Percentiles rank a stretch among this genome's conserved stretches.
phyloP scores from a whole-genome alignment of 2,113 vertebrate species.

The Hymenochirus boettgeri region DNA sequence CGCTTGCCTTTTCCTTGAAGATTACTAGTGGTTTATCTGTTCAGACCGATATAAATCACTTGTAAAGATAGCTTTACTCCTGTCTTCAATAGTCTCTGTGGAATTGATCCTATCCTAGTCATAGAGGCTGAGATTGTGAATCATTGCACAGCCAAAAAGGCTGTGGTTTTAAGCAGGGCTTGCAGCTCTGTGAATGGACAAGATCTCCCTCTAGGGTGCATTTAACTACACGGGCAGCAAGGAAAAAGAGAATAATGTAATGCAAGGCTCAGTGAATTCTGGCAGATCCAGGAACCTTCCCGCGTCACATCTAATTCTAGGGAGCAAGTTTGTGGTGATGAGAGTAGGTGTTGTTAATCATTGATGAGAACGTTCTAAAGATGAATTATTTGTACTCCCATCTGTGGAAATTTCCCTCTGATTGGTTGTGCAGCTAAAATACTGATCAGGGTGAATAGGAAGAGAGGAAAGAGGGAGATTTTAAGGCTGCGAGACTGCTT shows the following conservation, averaged over 20 bases:
- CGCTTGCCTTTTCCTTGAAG: conserved; percentile 29
- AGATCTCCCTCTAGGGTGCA: conserved; percentile 30
- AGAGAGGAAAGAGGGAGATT: no score
- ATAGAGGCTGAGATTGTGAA: conserved; percentile 40
- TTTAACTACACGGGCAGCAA: conserved; percentile 33
- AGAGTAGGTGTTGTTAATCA: background rate
- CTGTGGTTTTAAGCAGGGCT: conserved; percentile 39
- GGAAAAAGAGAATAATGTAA: conserved; percentile 41
- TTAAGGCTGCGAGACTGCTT: no score
- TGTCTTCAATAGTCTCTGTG: conserved; percentile 29
- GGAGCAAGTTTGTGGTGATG: no score
- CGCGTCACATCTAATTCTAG: background rate
- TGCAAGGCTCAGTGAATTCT: background rate
- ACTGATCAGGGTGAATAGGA: no score
- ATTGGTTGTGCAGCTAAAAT: no score
- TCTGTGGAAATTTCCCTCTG: no score
- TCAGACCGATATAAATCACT: conserved; percentile 46
- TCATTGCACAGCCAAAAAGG: conserved; percentile 32
- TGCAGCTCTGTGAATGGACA: conserved; percentile 34
- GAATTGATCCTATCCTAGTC: conserved; percentile 27
- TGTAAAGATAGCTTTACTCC: conserved; percentile 44
- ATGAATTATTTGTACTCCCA: background rate
- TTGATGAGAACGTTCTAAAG: background rate
- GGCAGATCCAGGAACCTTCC: background rate
- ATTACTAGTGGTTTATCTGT: conserved; percentile 49